Evolutionary conservation across 2,113 vertebrate species (phyloP), one percentile per base, ranked within the genome.

Genomic region (Nicator chloris): DNA sequence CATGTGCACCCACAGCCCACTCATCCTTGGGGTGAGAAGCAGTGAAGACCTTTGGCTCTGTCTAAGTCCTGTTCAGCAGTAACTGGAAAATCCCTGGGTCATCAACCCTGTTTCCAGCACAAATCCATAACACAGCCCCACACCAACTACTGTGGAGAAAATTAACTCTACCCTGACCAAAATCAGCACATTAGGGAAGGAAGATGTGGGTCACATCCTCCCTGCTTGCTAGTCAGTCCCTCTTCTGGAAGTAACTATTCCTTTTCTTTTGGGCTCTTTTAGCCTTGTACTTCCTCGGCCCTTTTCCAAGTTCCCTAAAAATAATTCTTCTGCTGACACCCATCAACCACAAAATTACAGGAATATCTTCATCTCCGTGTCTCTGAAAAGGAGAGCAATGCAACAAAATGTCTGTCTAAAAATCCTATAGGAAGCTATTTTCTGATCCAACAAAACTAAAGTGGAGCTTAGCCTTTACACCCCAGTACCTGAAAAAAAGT

Each of bases 291-390:
- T 94, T 97, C 88, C 90, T 96, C 2, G 28, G 82, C 72, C 33
- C 37, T 88, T 78, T 79, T 90, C 92, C 93, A 96, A 49, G 30
- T 68, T 93, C 40, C 71, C 93, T 96, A 93, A 97, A 97, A 96
- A 96, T 93, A 94, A 71, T 91, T 76, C 71, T 81, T 89, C 42
- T 6, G 60, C 95, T 94, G 77, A 94, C 95, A 96, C 93, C 68
- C 90, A 64, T 86, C 82, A 86, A 73, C 92, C 96, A 93, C 95
- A 95, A 86, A 95, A 94, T 4, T 60, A 84, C 15, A 3, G 87
- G 70, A 92, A 47, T 96, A 70, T 83, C 28, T 94, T 88, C 68
- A 64, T 92, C 64, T 83, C 63, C 11, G 40, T 84, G 79, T 81
- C 68, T 86, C 86, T 71, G 54, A 81, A 86, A 66, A 86, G 37